Evolutionary conservation across 2,888 invertebrate species (phyloP).

Genomic region (Junonia oenone): DNA sequence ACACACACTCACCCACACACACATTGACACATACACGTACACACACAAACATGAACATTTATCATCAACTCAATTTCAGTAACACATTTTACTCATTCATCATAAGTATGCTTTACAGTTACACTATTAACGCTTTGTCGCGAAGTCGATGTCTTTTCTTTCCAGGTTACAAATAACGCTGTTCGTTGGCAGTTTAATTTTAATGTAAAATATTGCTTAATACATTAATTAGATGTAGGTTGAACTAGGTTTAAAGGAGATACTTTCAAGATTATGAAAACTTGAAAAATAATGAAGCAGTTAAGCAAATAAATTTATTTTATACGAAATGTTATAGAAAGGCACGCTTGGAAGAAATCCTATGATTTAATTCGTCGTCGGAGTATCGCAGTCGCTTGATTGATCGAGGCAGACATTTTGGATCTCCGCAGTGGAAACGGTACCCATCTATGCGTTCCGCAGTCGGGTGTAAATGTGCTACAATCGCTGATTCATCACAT

Average conservation of each 20-base stretch:
- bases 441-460: constrained; percentile 13
- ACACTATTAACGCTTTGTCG: constrained; percentile 46
- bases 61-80: constrained; percentile 24
- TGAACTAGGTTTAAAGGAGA: constrained; percentile 46
- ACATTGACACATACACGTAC: constrained; percentile 17
- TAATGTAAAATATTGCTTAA: constrained; percentile 41
- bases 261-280: constrained; percentile 42
- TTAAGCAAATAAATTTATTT: constrained; percentile 60
- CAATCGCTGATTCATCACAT: constrained; percentile 13
- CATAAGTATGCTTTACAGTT: constrained; percentile 32
- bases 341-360: constrained; percentile 75
- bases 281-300: constrained; percentile 32
- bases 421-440: constrained; percentile 24
- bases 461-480: constrained; percentile 6
- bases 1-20: constrained; percentile 18
- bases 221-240: constrained; percentile 44
- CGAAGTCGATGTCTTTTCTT: constrained; percentile 49
- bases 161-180: constrained; percentile 47
- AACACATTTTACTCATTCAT: constrained; percentile 29
- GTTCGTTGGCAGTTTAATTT: constrained; percentile 31
- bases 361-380: constrained; percentile 70
- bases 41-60: constrained; percentile 4
- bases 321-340: constrained; percentile 78
- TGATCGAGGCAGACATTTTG: constrained; percentile 43
- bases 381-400: constrained; percentile 61